Evolutionary conservation across 2,888 invertebrate species (phyloP).

Genomic region (Ommatoiulus sabulosus): DNA sequence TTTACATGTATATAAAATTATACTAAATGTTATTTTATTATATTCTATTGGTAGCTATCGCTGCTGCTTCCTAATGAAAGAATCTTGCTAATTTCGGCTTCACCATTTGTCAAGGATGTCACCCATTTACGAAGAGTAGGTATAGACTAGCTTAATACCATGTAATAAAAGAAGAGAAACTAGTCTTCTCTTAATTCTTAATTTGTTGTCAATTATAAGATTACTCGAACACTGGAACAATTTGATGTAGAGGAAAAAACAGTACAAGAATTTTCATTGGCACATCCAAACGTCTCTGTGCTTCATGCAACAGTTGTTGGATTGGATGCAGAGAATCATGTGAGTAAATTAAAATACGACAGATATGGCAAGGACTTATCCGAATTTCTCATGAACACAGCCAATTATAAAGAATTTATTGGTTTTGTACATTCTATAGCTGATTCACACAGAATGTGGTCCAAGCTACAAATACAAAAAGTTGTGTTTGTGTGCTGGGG

Average conservation of each 20-base stretch:
- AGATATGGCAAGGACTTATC: background rate
- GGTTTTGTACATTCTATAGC: slow-evolving; percentile 58
- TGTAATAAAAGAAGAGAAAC: background rate
- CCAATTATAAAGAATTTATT: background rate
- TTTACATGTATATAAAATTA: no score
- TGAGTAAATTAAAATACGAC: slow-evolving; percentile 60
- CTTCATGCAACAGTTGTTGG: slow-evolving; percentile 68
- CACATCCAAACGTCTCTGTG: slow-evolving; percentile 75
- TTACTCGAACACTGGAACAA: slow-evolving; percentile 84
- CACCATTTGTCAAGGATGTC: slow-evolving; percentile 88
- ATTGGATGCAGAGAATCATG: slow-evolving; percentile 67
- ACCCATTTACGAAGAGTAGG: slow-evolving; percentile 79
- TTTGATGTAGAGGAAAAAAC: slow-evolving; percentile 87
- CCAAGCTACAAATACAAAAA: slow-evolving; percentile 77
- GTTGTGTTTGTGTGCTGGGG: slow-evolving; percentile 93
- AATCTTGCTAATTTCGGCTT: slow-evolving; percentile 84
- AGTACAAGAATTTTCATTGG: slow-evolving; percentile 69
- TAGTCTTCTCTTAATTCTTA: background rate
- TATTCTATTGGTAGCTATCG: slow-evolving; percentile 70
- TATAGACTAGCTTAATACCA: background rate
- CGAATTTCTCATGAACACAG: no score
- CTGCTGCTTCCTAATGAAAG: slow-evolving; percentile 77
- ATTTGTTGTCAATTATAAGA: slow-evolving; percentile 66
- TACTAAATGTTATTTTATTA: no score
- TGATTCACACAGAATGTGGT: slow-evolving; percentile 64